phyloP scores from a whole-genome alignment of 2,113 vertebrate species.

The Melospiza georgiana region DNA sequence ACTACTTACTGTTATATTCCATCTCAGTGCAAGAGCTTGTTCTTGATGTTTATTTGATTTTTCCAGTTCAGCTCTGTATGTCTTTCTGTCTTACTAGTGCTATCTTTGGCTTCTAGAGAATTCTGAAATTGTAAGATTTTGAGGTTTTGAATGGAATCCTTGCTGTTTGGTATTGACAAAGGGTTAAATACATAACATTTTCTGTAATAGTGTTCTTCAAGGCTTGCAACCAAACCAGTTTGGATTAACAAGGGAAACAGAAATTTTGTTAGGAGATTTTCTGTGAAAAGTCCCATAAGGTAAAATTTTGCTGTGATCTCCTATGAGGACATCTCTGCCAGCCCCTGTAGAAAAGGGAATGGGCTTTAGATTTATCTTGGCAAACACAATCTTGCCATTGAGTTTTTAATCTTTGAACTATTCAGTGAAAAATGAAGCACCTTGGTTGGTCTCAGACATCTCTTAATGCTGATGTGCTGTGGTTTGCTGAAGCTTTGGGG shows the following conservation, averaged over 20 bases:
- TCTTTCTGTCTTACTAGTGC: not conserved
- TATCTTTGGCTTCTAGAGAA: not conserved
- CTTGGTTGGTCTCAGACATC: not conserved
- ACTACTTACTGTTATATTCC: not conserved
- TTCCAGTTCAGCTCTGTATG: not conserved
- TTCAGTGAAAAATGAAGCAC: not conserved
- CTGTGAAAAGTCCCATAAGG: conserved; percentile 10
- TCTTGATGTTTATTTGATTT: not conserved
- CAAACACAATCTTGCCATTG: not conserved
- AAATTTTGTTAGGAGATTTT: not conserved
- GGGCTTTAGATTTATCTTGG: not conserved
- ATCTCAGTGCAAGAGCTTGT: not conserved
- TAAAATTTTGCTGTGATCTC: not conserved
- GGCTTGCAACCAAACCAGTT: not conserved
- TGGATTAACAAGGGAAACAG: conserved; percentile 9
- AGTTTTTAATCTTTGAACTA: conserved; percentile 32
- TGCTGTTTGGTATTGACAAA: not conserved
- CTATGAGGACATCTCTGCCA: not conserved
- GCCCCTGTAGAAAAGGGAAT: not conserved
- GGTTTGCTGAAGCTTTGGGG: not conserved
- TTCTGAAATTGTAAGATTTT: not conserved
- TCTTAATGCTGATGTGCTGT: not conserved
- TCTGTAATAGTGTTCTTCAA: not conserved
- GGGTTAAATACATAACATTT: not conserved
- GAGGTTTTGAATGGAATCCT: not conserved